A percentile compares a stretch with the other conserved stretches of the same genome.
Conservation (phyloP, 2,113 vertebrate species). For the Trematocara variabile region DNA sequence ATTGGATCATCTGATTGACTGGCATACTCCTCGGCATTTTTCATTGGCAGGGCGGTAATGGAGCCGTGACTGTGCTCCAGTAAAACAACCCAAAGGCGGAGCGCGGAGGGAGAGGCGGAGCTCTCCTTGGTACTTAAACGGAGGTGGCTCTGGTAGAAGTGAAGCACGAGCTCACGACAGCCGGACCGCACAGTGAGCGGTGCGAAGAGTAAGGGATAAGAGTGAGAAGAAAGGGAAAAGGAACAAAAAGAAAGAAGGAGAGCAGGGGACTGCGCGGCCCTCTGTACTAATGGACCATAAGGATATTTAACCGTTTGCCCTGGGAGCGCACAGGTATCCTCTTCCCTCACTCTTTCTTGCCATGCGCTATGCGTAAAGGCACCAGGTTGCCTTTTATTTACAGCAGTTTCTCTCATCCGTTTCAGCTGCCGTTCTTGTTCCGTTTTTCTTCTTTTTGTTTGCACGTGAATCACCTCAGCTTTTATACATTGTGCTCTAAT, state of each 20-base stretch:
- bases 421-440: neutral
- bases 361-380: conserved; percentile 38
- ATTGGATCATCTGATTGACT: conserved; percentile 36
- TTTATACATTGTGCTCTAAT: neutral
- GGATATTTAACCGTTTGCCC: conserved; percentile 61
- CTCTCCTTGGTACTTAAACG: conserved; percentile 60
- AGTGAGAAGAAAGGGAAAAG: neutral
- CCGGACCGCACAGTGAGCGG: conserved; percentile 23
- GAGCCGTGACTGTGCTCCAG: conserved; percentile 17
- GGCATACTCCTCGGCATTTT: neutral
- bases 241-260: neutral
- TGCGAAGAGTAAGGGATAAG: conserved; percentile 1
- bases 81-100: conserved; percentile 12
- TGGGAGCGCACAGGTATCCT: conserved; percentile 64
- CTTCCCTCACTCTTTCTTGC: neutral
- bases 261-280: conserved; percentile 34
- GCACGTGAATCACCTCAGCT: neutral
- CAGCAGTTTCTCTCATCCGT: neutral
- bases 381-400: neutral
- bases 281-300: conserved; percentile 58
- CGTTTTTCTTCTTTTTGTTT: neutral
- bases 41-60: conserved; percentile 33
- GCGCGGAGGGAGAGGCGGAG: conserved; percentile 45
- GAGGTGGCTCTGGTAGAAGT: neutral
- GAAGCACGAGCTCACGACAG: conserved; percentile 23